Evolutionary conservation across 1,140 invertebrate genomes (phyloP), one percentile per base, ranked within the genome.

Genomic region (Anthonomus grandis): DNA sequence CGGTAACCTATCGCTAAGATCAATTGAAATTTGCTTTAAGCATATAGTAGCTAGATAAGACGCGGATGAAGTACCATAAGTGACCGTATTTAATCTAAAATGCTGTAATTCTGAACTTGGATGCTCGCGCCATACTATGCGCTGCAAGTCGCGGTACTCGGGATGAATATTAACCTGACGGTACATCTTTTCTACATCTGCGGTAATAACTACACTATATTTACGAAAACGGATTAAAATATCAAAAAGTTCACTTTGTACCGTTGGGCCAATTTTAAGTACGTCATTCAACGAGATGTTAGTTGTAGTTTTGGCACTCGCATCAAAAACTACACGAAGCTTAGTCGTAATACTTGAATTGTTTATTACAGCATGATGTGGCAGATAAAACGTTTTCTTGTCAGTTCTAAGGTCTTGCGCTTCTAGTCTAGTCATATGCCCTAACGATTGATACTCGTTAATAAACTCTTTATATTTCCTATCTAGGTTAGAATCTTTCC

Each of bases 131-230:
- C 49, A 52, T 15, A 52, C 4, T 24, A 39, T 52, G 0, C 38
- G 10, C 21, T 39, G 15, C 4, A 52, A 15, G 5, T 25, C 17
- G 10, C 19, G 25, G 18, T 50, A 10, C 12, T 50, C 2, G 5
- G 13, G 6, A 50, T 13, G 12, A 18, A 37, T 34, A 64, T 9
- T 13, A 76, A 54, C 21, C 59, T n/a, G 0, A 75, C 64, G 53
- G 48, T 74, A 77, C 66, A 74, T 74, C 57, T 75, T 71, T 21
- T 51, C 59, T 9, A 77, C 67, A 50, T 78, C 76, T 4, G 68
- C 68, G 10, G 60, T 59, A n/a, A 78, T 59, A 18, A 69, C 70
- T 44, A 72, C 51, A 13, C 38, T 59, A 53, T 74, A 65, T 31
- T 45, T 54, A 41, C 76, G 31, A 68, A 75, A 78, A 34, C 73